Evolutionary conservation across 1,140 invertebrate genomes (phyloP).

Genomic region (Thrips palmi): DNA sequence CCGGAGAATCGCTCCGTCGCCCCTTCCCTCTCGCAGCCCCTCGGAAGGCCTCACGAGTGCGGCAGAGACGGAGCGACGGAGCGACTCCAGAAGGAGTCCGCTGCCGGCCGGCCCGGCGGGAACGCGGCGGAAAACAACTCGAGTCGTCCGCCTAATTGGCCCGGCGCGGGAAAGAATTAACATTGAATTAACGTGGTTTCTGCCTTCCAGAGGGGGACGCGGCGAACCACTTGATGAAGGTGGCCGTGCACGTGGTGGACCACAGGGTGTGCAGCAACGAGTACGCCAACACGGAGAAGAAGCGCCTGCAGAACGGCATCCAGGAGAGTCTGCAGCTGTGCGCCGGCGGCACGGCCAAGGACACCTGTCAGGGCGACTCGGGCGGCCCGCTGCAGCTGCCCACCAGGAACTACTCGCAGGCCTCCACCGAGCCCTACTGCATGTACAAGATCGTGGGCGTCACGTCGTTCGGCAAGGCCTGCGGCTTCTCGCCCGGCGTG

Average conservation of each 20-base stretch:
- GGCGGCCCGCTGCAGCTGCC: constrained; percentile 26
- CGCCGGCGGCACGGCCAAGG: constrained; percentile 42
- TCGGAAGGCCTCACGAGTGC: no score
- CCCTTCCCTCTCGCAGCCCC: no score
- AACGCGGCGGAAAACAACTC: no score
- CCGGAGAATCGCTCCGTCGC: not conserved
- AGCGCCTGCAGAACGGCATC: constrained; percentile 30
- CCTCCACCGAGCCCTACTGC: constrained; percentile 22
- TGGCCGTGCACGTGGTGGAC: constrained; percentile 14
- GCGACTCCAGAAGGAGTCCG: no score
- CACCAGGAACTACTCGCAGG: no score
- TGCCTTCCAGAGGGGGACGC: constrained; percentile 6
- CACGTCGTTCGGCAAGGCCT: constrained; percentile 28
- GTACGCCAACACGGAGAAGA: constrained; percentile 16
- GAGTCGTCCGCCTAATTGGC: no score
- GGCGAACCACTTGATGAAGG: constrained; percentile 16
- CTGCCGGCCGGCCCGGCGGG: no score
- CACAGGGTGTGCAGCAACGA: constrained; percentile 16
- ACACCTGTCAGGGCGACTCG: constrained; percentile 45
- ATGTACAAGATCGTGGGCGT: constrained; percentile 31
- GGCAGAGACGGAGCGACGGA: no score
- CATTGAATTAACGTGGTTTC: not conserved
- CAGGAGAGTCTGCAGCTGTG: constrained; percentile 37
- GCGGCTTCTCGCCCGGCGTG: constrained; percentile 28
- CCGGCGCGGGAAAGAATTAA: no score